Base-by-base conservation (phyloP, 2,113 vertebrate genomes). In the Morone saxatilis region DNA sequence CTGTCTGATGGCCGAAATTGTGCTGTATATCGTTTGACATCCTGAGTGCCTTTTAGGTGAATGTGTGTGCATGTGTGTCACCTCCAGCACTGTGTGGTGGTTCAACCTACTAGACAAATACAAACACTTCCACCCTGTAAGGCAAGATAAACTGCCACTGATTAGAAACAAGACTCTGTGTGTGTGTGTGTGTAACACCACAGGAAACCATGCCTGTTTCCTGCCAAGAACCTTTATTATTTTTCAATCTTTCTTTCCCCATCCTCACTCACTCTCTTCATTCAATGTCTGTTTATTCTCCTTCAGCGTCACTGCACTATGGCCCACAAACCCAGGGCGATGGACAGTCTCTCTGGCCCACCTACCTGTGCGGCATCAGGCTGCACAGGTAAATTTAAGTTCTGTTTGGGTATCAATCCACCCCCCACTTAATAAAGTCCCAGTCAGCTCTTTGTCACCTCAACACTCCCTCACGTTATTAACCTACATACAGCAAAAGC, bases 141-240 rank as follows among this genome's bases (percentile, higher is more conserved):
- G 66, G 72, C 20, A 72, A 84, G 91, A 92, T 92, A 91, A 92
- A 60, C 61, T 45, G 13, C 54, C 25, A 45, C 90, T 91, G 93
- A 93, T 94, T 94, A 90, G 86, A 69, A 75, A 59, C 71, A 41
- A 71, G 56, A 57, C 45, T 78, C 5, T 76, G 75, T 51, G 71
- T 48, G 72, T 70, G 54, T 81, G 77, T 84, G 70, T 78, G 31
- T 31, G 31, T 85, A 89, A 81, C 76, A 51, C 66, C 56, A 78
- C 93, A 94, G 94, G 93, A 95, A 95, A 90, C 92, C 66, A 43
- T 90, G 88, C 85, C 89, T 90, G 91, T 88, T 95, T 96, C 94
- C 95, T 94, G 90, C 73, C 71, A 91, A 86, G 76, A 84, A 65
- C 38, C 19, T 56, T 81, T 78, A 79, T 22, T 85, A 82, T 92